Percentiles rank a stretch among this genome's conserved stretches.
Evolutionary conservation across 2,888 invertebrate species (phyloP).

Genomic region (Catocala nupta): DNA sequence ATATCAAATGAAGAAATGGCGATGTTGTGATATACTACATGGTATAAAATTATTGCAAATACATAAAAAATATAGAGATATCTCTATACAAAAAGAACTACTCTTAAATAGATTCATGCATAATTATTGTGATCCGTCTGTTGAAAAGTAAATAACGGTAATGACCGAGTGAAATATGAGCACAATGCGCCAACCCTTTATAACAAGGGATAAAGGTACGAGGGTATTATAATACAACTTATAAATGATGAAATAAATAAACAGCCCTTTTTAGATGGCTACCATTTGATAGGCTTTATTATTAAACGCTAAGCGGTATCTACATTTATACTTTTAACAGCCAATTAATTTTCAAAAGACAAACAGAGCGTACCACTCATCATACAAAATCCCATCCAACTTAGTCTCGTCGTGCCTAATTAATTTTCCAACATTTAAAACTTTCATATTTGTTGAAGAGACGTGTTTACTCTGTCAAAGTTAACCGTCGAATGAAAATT

Average conservation of each 20-base stretch:
- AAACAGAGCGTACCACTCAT: slow-evolving; percentile 30
- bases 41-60: no score
- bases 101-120: no score
- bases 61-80: no score
- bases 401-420: slow-evolving; percentile 34
- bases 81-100: no score
- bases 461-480: slow-evolving; percentile 53
- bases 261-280: not conserved
- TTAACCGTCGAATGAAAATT: slow-evolving; percentile 49
- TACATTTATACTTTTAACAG: slow-evolving; percentile 28
- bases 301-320: slow-evolving; percentile 7
- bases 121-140: no score
- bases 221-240: no score
- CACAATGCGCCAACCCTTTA: no score
- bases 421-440: slow-evolving; percentile 53
- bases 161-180: no score
- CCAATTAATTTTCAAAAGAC: slow-evolving; percentile 39
- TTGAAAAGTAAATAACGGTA: no score
- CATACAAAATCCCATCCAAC: slow-evolving; percentile 37
- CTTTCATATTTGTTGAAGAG: slow-evolving; percentile 51
- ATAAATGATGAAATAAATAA: not conserved
- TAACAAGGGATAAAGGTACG: no score
- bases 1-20: no score
- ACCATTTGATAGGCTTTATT: not conserved
- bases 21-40: no score